Evolutionary conservation across 2,888 invertebrate species (phyloP), one percentile per base, ranked within the genome.

Genomic region (Leptinotarsa tumamoca): DNA sequence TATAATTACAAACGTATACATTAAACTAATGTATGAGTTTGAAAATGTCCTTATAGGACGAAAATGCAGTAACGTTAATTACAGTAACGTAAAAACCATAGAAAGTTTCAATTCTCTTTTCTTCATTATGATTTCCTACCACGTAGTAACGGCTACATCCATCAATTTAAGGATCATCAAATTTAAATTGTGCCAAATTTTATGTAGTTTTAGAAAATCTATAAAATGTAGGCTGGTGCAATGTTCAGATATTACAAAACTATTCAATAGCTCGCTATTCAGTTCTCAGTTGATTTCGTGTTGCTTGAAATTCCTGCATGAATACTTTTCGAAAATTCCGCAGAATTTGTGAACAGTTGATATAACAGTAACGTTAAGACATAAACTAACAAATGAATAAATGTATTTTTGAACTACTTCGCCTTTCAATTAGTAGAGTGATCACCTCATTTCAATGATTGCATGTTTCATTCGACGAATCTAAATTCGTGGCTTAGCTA

Each of bases 361-460:
- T 43, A n/a, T 63, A 43, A 63, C 63, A 63, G 17, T 63, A 43
- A 63, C 7, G 33, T 33, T 63, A 63, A 63, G 63, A 63, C 33
- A 15, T 23, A 23, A 63, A 63, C 63, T 43, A 63, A 63, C 27
- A 43, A 43, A 63, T 18, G 17, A 43, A 63, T 33, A 17, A 63
- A 63, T 63, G 33, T 33, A 43, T 63, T 27, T 33, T 63, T 63
- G n/a, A 63, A 63, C n/a, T 7, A 43, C n/a, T 33, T 18, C 5
- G 63, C 27, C 33, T 58, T 58, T 63, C 63, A 63, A 27, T 63
- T 13, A 43, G 17, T 43, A 17, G 33, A 43, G 7, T 33, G 54
- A 17, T 33, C 63, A 63, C 63, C 18, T 61, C 17, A 63, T 63
- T 63, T 63, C 63, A 33, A 21, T 18, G 10, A 21, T 58, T 58